Conservation (phyloP, 2,888 invertebrate genomes). For the Scotopteryx bipunctaria region DNA sequence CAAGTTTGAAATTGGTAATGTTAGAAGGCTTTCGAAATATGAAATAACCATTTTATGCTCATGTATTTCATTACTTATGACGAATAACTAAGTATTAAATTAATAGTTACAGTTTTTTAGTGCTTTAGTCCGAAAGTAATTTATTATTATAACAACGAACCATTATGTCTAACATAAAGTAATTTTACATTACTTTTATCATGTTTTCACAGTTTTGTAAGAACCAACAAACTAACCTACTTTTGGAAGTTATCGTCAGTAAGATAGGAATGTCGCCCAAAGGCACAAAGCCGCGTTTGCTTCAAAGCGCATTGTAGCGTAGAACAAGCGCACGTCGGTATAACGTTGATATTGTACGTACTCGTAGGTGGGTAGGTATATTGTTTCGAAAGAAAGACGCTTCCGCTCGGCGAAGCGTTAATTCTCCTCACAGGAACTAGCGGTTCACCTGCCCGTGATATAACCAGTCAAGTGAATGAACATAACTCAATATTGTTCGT, state of each 20-base stretch:
- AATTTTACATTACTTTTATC: background rate
- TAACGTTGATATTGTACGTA: conserved; percentile 2
- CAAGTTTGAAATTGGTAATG: too few relatives aligned
- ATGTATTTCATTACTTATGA: too few relatives aligned
- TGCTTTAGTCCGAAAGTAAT: too few relatives aligned
- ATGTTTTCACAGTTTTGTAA: background rate
- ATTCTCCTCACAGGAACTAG: conserved; percentile 55
- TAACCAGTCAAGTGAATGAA: conserved; percentile 27
- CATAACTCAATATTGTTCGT: conserved; percentile 10
- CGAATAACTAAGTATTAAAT: too few relatives aligned
- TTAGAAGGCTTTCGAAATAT: too few relatives aligned
- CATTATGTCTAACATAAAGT: too few relatives aligned
- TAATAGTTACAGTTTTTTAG: too few relatives aligned
- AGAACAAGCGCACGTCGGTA: conserved; percentile 12
- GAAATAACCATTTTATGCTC: too few relatives aligned
- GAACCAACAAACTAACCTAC: background rate
- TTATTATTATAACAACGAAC: too few relatives aligned
- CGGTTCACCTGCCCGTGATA: conserved; percentile 39
- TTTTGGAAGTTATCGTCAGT: conserved; percentile 3
- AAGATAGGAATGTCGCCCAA: background rate
- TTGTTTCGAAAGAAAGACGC: conserved; percentile 61
- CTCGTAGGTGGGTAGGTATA: conserved; percentile 37
- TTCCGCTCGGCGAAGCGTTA: conserved; percentile 68
- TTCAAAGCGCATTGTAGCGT: conserved; percentile 28
- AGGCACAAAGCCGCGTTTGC: conserved; percentile 24